A percentile compares a stretch with the other conserved stretches of the same genome.
phyloP scores from a whole-genome alignment of 2,113 vertebrate genomes.

The Columba janthina region DNA sequence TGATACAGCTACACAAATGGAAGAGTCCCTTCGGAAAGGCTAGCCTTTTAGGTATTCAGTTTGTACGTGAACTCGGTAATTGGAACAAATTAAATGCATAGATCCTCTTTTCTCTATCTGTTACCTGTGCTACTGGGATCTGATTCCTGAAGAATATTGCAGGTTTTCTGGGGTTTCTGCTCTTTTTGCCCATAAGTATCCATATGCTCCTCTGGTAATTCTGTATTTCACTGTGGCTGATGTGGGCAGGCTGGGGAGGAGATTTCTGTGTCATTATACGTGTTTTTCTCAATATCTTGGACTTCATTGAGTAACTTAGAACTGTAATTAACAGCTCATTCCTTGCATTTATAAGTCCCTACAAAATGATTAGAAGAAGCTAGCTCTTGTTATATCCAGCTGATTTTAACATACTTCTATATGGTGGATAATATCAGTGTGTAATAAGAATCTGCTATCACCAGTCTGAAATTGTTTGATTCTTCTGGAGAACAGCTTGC shows the following conservation, averaged over 20 bases:
- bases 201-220: background rate
- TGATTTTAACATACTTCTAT: background rate
- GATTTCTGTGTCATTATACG: background rate
- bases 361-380: background rate
- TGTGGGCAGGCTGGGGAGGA: no score
- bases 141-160: background rate
- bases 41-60: background rate
- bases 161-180: background rate
- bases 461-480: background rate
- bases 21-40: background rate
- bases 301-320: background rate
- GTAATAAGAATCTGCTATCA: background rate
- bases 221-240: background rate
- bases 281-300: background rate
- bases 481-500: background rate
- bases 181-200: background rate
- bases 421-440: background rate
- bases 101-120: background rate
- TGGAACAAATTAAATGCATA: background rate
- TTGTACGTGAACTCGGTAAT: background rate
- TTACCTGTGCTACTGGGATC: background rate
- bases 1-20: no score
- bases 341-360: background rate
- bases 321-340: background rate
- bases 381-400: background rate